Base-by-base conservation (phyloP, 2,888 invertebrate species). In the Drosophila kanekoi region DNA sequence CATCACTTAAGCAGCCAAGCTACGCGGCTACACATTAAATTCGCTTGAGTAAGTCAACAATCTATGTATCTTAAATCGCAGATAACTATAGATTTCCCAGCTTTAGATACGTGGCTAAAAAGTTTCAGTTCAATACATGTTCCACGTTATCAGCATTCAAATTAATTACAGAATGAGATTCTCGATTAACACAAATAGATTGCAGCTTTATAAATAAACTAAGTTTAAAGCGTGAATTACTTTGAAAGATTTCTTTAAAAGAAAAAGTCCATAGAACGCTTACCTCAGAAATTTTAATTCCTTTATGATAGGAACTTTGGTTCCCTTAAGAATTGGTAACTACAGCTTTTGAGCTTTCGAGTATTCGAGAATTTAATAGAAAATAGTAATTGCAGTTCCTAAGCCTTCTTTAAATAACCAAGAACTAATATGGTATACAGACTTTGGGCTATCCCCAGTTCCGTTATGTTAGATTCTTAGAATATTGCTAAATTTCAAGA, bases 31-130 rank as follows among this genome's bases (percentile, higher is more conserved):
- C 66, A 70, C 59, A 67, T 68, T 63, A 65, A 87, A 87, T 84
- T 83, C 74, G 81, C 69, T 84, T 75, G 84, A 85, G 85, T 85
- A 85, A 85, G 85, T 85, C 38, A 16, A 28, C 40, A 10, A 5
- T 43, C 40, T 4, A 5, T 43, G 3, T 4, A 40, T 16, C n/a
- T 14, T 9, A 59, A 41, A 54, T 33, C 32, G 28, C 13, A 37
- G 41, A 41, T 11, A 4, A 43, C 38, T 13, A 53, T 60, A 47
- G 33, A 64, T 35, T 33, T 52, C 2, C 54, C n/a, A 48, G 16
- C 28, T n/a, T 40, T 52, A 20, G 32, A 51, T 23, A 65, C 65
- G 65, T 65, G 65, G 65, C 65, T 20, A 51, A 49, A 16, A 4
- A 20, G 62, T 37, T 20, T 3, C 14, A 28, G 37, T 64, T 20